Conservation (phyloP, 2,888 invertebrate genomes). For the Metellina segmentata region DNA sequence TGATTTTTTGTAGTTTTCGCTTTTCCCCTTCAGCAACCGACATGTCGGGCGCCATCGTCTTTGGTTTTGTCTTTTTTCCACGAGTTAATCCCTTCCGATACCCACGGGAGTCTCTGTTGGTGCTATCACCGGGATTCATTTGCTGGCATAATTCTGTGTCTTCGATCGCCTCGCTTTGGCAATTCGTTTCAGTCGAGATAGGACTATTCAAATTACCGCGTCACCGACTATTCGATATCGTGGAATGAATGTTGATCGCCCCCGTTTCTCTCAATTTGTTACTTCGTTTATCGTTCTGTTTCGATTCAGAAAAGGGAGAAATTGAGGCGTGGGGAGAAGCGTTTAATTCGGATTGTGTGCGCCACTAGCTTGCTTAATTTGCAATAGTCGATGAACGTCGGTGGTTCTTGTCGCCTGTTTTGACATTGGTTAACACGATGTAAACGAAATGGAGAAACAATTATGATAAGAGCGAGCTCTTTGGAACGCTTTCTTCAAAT, state of each 20-base stretch:
- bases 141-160: conserved; percentile 48
- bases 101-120: conserved; percentile 28
- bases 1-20: conserved; percentile 42
- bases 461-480: too few relatives aligned
- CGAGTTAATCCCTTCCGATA: conserved; percentile 44
- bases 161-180: conserved; percentile 46
- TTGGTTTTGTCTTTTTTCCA: conserved; percentile 30
- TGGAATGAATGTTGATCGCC: conserved; percentile 37
- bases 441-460: too few relatives aligned
- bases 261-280: background rate
- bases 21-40: conserved; percentile 1
- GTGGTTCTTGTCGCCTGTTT: too few relatives aligned
- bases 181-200: conserved; percentile 8
- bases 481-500: too few relatives aligned
- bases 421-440: too few relatives aligned
- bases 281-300: conserved; percentile 19
- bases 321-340: conserved; percentile 13
- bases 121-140: conserved; percentile 51
- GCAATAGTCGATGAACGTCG: too few relatives aligned
- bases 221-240: conserved; percentile 8
- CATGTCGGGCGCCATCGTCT: conserved; percentile 45
- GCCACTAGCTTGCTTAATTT: too few relatives aligned
- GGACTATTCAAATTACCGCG: conserved; percentile 36
- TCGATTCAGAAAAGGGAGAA: conserved; percentile 21
- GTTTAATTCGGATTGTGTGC: conserved; percentile 6